These are phyloP conservation scores for Cyanocitta stelleri DNA, from an alignment of 2,113 vertebrate genomes.

Conservation along the genomic window DNA sequence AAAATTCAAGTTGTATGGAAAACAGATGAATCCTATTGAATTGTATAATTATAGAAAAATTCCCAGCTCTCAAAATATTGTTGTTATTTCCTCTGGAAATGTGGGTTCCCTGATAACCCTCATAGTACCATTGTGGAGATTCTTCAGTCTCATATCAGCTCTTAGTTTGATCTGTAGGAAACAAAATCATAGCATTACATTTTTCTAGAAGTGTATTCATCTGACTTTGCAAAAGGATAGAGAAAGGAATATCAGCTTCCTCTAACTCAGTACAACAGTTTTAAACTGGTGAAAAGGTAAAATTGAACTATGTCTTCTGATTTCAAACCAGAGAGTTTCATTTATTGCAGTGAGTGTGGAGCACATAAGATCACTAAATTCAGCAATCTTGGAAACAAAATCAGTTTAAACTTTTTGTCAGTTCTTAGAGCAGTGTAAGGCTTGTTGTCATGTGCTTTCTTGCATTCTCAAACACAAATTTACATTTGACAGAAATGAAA, in stretches of 20 bases:
- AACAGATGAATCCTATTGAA: not conserved
- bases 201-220: not conserved
- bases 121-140: not conserved
- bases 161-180: not conserved
- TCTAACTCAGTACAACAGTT: not conserved
- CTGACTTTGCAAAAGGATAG: not conserved
- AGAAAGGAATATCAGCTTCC: not conserved
- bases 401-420: not conserved
- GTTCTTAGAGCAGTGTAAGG: not conserved
- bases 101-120: not conserved
- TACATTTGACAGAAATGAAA: not conserved
- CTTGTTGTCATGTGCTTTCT: not conserved
- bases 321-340: not conserved
- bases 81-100: not conserved
- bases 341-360: not conserved
- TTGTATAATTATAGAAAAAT: not conserved
- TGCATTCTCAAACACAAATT: not conserved
- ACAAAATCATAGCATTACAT: not conserved
- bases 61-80: not conserved
- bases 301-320: not conserved
- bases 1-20: not conserved
- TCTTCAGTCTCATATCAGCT: not conserved
- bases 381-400: not conserved
- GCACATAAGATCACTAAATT: not conserved
- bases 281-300: not conserved